Conservation (phyloP, 2,113 vertebrate genomes). For the Neotoma lepida region DNA sequence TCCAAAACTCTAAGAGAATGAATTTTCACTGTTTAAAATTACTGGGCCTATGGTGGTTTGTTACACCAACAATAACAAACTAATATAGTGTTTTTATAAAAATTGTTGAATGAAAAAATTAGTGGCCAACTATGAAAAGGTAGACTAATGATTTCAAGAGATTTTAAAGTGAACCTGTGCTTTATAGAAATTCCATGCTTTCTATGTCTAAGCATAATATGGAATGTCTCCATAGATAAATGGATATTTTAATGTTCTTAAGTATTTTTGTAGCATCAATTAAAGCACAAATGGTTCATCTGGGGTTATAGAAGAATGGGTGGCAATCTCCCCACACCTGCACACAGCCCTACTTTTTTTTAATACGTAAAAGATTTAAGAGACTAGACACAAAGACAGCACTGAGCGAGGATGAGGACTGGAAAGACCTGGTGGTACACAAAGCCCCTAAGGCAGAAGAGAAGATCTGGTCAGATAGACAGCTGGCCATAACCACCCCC, state of each 20-base stretch:
- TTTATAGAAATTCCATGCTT: background rate
- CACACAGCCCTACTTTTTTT: background rate
- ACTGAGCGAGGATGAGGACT: background rate
- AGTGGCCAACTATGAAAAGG: background rate
- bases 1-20: background rate
- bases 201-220: background rate
- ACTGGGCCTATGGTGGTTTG: background rate
- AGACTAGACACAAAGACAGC: background rate
- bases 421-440: background rate
- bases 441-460: too few species aligned
- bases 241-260: background rate
- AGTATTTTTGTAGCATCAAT: background rate
- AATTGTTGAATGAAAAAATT: conserved; percentile 5
- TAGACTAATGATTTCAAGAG: background rate
- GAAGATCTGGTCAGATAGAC: background rate
- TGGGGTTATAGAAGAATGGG: background rate
- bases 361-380: background rate
- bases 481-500: background rate
- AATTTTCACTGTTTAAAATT: background rate
- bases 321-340: background rate
- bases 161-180: background rate
- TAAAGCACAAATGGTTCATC: background rate
- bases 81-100: background rate
- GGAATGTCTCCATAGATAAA: background rate
- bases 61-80: background rate